Evolutionary conservation across 2,888 invertebrate genomes (phyloP).

Genomic region (Dasysyrphus tricinctus): DNA sequence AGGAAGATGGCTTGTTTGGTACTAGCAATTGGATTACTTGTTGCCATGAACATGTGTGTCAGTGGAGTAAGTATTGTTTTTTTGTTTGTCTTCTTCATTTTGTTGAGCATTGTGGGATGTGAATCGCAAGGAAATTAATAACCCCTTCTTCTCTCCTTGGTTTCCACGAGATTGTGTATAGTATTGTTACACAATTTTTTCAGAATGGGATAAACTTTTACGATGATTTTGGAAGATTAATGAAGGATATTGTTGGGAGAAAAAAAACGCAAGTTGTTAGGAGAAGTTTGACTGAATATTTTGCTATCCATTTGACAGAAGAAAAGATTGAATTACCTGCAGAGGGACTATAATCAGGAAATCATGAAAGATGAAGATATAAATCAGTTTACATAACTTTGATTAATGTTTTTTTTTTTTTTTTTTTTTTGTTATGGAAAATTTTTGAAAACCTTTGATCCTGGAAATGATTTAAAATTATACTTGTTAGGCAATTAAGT

Average conservation of each 20-base stretch:
- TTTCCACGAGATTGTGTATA: constrained; percentile 28
- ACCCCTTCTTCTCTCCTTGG: constrained; percentile 11
- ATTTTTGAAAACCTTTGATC: neutral
- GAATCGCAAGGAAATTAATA: constrained; percentile 61
- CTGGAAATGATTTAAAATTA: neutral
- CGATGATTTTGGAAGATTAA: constrained; percentile 48
- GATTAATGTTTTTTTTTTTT: neutral
- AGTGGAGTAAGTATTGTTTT: constrained; percentile 83
- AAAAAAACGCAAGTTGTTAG: neutral
- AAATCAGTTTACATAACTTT: constrained; percentile 15
- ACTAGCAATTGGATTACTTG: constrained; percentile 79
- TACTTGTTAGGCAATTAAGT: neutral
- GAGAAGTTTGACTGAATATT: constrained; percentile 5
- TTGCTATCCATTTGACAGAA: neutral
- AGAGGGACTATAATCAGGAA: constrained; percentile 14
- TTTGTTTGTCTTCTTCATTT: constrained; percentile 16
- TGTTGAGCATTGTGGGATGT: constrained; percentile 50
- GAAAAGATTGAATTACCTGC: neutral
- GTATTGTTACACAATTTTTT: constrained; percentile 57
- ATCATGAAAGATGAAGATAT: constrained; percentile 6
- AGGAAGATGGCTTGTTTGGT: constrained; percentile 72
- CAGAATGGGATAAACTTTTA: constrained; percentile 23
- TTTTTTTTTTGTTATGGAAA: neutral
- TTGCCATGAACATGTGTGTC: constrained; percentile 82
- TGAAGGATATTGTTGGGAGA: constrained; percentile 61